Conservation (phyloP, 92 coral and sea anemone genomes). For the Anthopleura xanthogrammica region DNA sequence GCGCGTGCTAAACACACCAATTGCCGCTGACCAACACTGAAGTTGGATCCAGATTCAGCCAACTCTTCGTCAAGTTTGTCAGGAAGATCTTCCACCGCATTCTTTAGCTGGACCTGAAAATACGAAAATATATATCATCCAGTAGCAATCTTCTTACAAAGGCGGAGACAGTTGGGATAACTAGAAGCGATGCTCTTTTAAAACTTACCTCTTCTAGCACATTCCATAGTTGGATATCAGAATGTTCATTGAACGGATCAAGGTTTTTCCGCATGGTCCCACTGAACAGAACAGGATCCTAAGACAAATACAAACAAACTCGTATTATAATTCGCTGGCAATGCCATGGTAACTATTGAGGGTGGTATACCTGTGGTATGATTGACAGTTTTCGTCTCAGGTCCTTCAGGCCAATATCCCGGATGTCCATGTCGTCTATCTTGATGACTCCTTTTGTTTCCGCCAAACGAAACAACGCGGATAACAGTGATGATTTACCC, state of each 20-base stretch:
- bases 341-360: no score
- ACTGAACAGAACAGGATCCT: constrained; percentile 89
- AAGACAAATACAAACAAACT: background rate
- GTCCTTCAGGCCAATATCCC: constrained; percentile 79
- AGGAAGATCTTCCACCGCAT: constrained; percentile 67
- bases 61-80: constrained; percentile 63
- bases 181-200: background rate
- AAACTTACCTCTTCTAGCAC: constrained; percentile 62
- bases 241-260: constrained; percentile 74
- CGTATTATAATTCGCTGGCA: background rate
- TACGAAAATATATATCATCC: background rate
- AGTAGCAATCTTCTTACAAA: background rate
- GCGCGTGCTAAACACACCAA: constrained; percentile 88
- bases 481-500: constrained; percentile 88
- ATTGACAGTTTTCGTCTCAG: constrained; percentile 84
- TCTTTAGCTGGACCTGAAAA: constrained; percentile 75
- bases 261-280: constrained; percentile 78
- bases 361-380: constrained; percentile 82
- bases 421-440: constrained; percentile 80
- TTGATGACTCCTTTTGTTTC: constrained; percentile 75
- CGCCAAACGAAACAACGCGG: constrained; percentile 88
- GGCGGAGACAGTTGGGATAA: background rate
- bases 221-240: constrained; percentile 71
- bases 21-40: constrained; percentile 90
- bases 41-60: constrained; percentile 79